A percentile compares a stretch with the other conserved stretches of the same genome.
These are phyloP conservation scores for Tyria jacobaeae DNA, from an alignment of 2,888 invertebrate species.

Conservation along the genomic window DNA sequence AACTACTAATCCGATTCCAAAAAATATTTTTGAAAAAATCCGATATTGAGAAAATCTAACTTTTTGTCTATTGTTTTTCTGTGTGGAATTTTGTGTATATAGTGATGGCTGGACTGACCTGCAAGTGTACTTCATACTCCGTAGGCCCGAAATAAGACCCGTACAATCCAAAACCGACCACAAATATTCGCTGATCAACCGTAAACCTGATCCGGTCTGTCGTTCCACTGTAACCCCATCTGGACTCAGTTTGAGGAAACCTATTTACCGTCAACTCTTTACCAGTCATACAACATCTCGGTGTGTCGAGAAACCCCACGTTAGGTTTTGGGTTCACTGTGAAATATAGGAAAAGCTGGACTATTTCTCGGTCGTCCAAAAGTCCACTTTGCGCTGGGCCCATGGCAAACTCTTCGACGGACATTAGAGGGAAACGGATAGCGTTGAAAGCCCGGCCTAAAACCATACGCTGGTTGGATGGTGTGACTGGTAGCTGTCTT, in stretches of 20 bases:
- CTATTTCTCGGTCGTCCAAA: slow-evolving; percentile 91
- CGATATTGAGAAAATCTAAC: too few relatives aligned
- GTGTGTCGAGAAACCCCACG: slow-evolving; percentile 90
- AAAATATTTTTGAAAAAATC: too few relatives aligned
- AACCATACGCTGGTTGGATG: slow-evolving; percentile 89
- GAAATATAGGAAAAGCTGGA: slow-evolving; percentile 90
- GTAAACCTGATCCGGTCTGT: slow-evolving; percentile 93
- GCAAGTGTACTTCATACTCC: slow-evolving; percentile 91
- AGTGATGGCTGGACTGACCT: slow-evolving; percentile 60
- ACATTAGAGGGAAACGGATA: slow-evolving; percentile 94
- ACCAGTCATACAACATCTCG: slow-evolving; percentile 92
- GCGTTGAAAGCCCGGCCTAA: slow-evolving; percentile 90
- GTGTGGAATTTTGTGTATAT: too few relatives aligned
- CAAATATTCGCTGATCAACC: slow-evolving; percentile 92
- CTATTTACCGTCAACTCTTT: slow-evolving; percentile 91
- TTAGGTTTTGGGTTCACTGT: slow-evolving; percentile 92
- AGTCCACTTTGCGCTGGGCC: slow-evolving; percentile 92
- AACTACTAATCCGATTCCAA: too few relatives aligned
- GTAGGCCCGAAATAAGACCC: slow-evolving; percentile 93
- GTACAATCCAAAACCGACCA: slow-evolving; percentile 94
- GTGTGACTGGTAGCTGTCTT: slow-evolving; percentile 88
- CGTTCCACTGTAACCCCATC: slow-evolving; percentile 95
- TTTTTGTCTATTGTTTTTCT: too few relatives aligned
- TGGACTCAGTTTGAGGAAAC: slow-evolving; percentile 91
- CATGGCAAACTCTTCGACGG: slow-evolving; percentile 93